Evolutionary conservation across 2,797 vertebrate genomes (phyloP), one percentile per base, ranked within the genome.

Genomic region (Tragelaphus oryx): DNA sequence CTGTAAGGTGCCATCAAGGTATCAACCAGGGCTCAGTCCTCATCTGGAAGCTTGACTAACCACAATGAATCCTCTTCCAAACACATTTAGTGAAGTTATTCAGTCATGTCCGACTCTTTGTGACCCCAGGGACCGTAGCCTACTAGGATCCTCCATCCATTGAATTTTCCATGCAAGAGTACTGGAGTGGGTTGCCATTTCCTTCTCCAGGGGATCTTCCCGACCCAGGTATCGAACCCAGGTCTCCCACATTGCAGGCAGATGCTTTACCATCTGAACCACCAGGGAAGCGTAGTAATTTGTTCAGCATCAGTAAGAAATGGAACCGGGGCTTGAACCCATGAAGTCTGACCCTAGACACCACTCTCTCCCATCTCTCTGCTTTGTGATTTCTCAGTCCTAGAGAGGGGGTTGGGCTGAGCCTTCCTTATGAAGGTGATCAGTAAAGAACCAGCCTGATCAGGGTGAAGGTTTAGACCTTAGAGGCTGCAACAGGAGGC

Each of bases 381-480:
- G 13, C 33, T 59, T 41, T 80, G 37, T 37, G 24, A 81, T 18
- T 62, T 90, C 74, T 78, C 55, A n/a, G n/a, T 54, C 68, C 0
- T n/a, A 57, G 57, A 59, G 37, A 54, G 13, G 12, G n/a, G 5
- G 24, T 6, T 44, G 12, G 2, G 14, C 28, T 62, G 26, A 26
- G 18, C 75, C 26, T 92, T 57, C 22, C 50, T 59, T 78, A 28
- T 71, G n/a, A 81, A 78, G 68, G 52, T 33, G 17, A 30, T 48
- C 68, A 87, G 26, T 20, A 71, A 89, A 17, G 24, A 92, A 59
- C 57, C 79, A 37, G 10, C 28, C 57, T 84, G 82, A 65, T 8
- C n/a, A 6, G 17, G 62, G n/a, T 16, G 50, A 76, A n/a, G 78
- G 24, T 30, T 84, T 86, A 59, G 24, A 68, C 6, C 11, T 4